Evolutionary conservation across 2,797 vertebrate genomes (phyloP).

Genomic region (Gymnothorax javanicus): DNA sequence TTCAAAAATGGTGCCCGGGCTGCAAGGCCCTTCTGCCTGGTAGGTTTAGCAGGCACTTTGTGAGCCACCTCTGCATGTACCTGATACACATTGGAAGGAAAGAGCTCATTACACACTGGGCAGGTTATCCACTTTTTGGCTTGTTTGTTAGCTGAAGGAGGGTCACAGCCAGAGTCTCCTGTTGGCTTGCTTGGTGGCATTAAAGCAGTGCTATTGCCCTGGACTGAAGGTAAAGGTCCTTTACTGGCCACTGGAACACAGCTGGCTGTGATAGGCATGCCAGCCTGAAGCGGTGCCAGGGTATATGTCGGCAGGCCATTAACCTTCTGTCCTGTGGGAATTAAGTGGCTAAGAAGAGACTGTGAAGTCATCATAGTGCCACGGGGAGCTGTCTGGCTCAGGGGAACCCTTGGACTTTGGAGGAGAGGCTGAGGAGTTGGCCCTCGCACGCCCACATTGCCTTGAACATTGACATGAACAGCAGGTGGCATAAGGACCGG

Average conservation of each 20-base stretch:
- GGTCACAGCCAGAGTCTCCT: slow-evolving; percentile 56
- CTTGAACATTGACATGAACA: slow-evolving; percentile 66
- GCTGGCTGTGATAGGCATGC: slow-evolving; percentile 69
- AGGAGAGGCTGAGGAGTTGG: slow-evolving; percentile 71
- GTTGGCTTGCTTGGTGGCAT: slow-evolving; percentile 64
- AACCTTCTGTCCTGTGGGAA: slow-evolving; percentile 90
- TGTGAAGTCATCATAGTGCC: slow-evolving; percentile 84
- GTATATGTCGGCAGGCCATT: slow-evolving; percentile 95
- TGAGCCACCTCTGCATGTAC: slow-evolving; percentile 91
- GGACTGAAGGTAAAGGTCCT: slow-evolving; percentile 73
- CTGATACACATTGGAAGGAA: slow-evolving; percentile 91
- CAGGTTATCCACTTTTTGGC: slow-evolving; percentile 97
- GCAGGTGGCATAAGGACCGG: slow-evolving; percentile 72
- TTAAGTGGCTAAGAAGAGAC: slow-evolving; percentile 87
- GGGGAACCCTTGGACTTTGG: slow-evolving; percentile 69
- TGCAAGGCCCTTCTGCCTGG: slow-evolving; percentile 76
- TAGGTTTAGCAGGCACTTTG: slow-evolving; percentile 71
- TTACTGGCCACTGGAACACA: slow-evolving; percentile 63
- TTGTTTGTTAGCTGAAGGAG: slow-evolving; percentile 58
- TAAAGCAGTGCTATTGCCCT: slow-evolving; percentile 68
- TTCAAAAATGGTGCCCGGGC: slow-evolving; percentile 86
- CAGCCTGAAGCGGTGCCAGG: slow-evolving; percentile 83
- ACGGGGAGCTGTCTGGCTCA: slow-evolving; percentile 75
- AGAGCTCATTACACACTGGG: slow-evolving; percentile 92
- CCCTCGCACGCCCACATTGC: slow-evolving; percentile 55